These are phyloP conservation scores for Trachelus iudaicus DNA, from an alignment of 2,888 invertebrate genomes.

Conservation along the genomic window DNA sequence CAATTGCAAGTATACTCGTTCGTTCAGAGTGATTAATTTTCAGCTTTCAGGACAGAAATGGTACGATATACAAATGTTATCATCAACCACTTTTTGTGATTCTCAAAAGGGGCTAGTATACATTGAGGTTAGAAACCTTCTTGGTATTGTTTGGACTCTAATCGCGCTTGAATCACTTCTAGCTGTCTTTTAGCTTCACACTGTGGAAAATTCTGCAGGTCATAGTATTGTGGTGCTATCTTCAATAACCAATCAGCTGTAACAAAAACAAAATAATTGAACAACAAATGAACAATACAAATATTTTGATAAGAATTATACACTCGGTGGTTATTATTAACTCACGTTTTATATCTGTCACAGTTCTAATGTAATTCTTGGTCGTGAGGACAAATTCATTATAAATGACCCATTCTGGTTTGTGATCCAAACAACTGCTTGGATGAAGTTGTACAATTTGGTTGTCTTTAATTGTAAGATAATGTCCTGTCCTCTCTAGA, in stretches of 20 bases:
- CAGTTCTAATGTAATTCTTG: slow-evolving; percentile 99
- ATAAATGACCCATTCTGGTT: slow-evolving; percentile 99
- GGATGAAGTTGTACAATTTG: slow-evolving; percentile 99
- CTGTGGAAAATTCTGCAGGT: slow-evolving; percentile 96
- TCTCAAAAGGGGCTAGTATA: slow-evolving; percentile 42
- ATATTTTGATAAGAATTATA: not conserved
- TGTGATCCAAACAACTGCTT: slow-evolving; percentile 98
- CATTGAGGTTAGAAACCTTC: slow-evolving; percentile 80
- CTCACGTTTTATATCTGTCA: slow-evolving; percentile 98
- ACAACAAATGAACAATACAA: not conserved
- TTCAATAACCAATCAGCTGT: slow-evolving; percentile 93
- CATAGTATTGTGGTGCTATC: slow-evolving; percentile 98
- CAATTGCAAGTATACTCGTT: not conserved
- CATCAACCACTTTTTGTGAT: slow-evolving; percentile 25
- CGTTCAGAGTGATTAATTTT: slow-evolving; percentile 13
- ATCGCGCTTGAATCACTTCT: slow-evolving; percentile 85
- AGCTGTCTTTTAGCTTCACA: slow-evolving; percentile 96
- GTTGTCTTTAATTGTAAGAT: slow-evolving; percentile 98
- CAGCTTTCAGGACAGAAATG: slow-evolving; percentile 14
- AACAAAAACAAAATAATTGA: slow-evolving; percentile 20
- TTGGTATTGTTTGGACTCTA: slow-evolving; percentile 89
- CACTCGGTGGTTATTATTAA: slow-evolving; percentile 33
- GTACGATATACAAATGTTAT: slow-evolving; percentile 12
- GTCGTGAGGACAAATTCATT: slow-evolving; percentile 99
- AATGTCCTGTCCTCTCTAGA: slow-evolving; percentile 96